These are phyloP conservation scores for Danio jaintianensis DNA, from an alignment of 2,797 vertebrate species.

Conservation along the genomic window DNA sequence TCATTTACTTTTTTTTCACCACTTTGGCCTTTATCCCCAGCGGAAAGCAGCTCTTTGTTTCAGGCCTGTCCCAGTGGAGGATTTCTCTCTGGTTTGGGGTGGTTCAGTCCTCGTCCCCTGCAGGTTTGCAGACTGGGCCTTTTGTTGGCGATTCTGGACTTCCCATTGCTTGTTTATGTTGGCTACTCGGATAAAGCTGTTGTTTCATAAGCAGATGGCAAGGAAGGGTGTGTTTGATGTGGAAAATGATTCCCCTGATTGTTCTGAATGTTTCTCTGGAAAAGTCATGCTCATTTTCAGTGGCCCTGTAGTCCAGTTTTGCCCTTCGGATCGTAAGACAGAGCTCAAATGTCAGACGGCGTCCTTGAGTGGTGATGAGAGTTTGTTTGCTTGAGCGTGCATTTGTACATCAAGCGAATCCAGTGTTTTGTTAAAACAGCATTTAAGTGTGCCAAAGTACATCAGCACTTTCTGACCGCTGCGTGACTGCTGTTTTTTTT, in stretches of 20 bases:
- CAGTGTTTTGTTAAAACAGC: slow-evolving; percentile 30
- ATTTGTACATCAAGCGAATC: slow-evolving; percentile 18
- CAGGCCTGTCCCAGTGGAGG: slow-evolving; percentile 10
- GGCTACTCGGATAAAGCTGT: slow-evolving; percentile 55
- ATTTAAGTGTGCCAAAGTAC: slow-evolving; percentile 26
- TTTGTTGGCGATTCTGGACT: slow-evolving; percentile 44
- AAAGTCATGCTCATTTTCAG: slow-evolving; percentile 32
- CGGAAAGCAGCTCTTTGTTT: slow-evolving; percentile 47
- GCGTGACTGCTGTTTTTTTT: slow-evolving; percentile 13
- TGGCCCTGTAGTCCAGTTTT: slow-evolving; percentile 37
- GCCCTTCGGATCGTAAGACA: slow-evolving; percentile 3
- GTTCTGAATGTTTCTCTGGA: slow-evolving; percentile 59
- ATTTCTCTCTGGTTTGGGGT: slow-evolving; percentile 36
- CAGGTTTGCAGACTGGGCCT: slow-evolving; percentile 30
- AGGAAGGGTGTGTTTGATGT: slow-evolving; percentile 56
- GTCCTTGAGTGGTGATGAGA: not conserved
- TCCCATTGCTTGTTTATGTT: slow-evolving; percentile 65
- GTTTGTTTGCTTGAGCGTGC: slow-evolving; percentile 12
- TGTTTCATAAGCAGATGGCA: slow-evolving; percentile 59
- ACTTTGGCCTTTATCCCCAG: slow-evolving; percentile 50
- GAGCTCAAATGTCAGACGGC: not conserved
- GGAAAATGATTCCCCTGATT: slow-evolving; percentile 46
- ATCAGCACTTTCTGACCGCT: slow-evolving; percentile 33
- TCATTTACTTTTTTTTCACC: slow-evolving; percentile 42
- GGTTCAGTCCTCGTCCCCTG: slow-evolving; percentile 14